Evolutionary conservation across 1,140 invertebrate species (phyloP).

Genomic region (Drosophila nebulosa): DNA sequence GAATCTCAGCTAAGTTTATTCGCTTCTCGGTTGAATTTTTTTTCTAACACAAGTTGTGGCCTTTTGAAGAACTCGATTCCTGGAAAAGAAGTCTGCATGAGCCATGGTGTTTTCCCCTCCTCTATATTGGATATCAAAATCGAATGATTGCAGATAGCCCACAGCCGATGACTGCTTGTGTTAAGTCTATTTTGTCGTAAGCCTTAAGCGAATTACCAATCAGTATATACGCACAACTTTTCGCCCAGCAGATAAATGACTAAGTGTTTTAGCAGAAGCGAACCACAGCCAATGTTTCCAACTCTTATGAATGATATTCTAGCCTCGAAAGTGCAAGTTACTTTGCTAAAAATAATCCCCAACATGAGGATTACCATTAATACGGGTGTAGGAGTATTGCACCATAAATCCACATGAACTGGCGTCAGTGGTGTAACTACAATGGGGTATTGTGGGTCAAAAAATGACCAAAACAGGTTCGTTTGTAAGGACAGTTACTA

Average conservation of each 20-base stretch:
- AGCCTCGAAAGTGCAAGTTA: too few relatives aligned
- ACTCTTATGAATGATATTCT: too few relatives aligned
- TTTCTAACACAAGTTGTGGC: background rate
- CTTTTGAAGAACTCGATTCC: background rate
- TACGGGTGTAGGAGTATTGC: too few relatives aligned
- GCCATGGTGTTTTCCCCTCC: conserved; percentile 43
- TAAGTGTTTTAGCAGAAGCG: background rate
- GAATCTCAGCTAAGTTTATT: background rate
- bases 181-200: background rate
- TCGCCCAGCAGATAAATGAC: background rate
- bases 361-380: too few relatives aligned
- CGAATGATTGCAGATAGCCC: conserved; percentile 45
- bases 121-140: conserved; percentile 18
- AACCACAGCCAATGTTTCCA: background rate
- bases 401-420: too few relatives aligned
- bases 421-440: too few relatives aligned
- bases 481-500: too few relatives aligned
- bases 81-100: conserved; percentile 35
- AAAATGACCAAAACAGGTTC: too few relatives aligned
- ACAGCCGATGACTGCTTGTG: conserved; percentile 35
- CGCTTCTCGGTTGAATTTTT: background rate
- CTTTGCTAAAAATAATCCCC: too few relatives aligned
- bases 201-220: background rate
- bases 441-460: too few relatives aligned
- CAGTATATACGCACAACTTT: background rate